Evolutionary conservation across 2,113 vertebrate species (phyloP), one percentile per base, ranked within the genome.

Genomic region (Silurus asotus): DNA sequence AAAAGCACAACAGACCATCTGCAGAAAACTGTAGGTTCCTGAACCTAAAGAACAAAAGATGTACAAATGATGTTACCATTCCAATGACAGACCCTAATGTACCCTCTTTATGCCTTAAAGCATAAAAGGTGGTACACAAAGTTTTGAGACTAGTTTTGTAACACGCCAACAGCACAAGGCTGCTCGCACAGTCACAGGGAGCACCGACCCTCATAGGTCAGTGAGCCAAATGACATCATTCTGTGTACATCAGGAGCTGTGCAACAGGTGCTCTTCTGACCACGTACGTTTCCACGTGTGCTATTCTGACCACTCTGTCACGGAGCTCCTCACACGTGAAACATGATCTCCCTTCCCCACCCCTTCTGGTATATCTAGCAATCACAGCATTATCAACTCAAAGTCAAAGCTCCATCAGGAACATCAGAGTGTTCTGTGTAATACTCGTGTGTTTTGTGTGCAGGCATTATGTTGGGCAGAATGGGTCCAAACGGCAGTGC

Each of bases 381-480:
- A 69, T 69, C 6, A 28, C 69, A 70, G 8, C 69, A 7, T 45
- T 19, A 55, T n/a, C 20, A 37, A 17, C 53, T 37, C 14, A 56
- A 28, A 20, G 9, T 78, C 58, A 28, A 15, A 59, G 15, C 25
- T 9, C 25, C 55, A 14, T 58, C 25, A 56, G 55, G 6, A 7
- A 37, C 58, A 55, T 53, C 74, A 55, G 11, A 55, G 49, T 55
- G 20, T 2, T 53, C 23, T 28, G 25, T 59, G 15, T 58, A 61
- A 56, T 19, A 20, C 28, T 20, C 7, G 17, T 80, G 5, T 20
- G 2, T 78, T 51, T 61, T 91, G 74, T 87, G 53, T 79, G 0
- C 93, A 99, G 98, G 98, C 84, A 97, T 99, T 84, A 99, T 99
- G 98, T 83, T 99, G 89, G 98, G 98, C 82, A 96, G 97, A 88